phyloP scores from a whole-genome alignment of 2,888 invertebrate genomes.

The Himalopsyche anomala region DNA sequence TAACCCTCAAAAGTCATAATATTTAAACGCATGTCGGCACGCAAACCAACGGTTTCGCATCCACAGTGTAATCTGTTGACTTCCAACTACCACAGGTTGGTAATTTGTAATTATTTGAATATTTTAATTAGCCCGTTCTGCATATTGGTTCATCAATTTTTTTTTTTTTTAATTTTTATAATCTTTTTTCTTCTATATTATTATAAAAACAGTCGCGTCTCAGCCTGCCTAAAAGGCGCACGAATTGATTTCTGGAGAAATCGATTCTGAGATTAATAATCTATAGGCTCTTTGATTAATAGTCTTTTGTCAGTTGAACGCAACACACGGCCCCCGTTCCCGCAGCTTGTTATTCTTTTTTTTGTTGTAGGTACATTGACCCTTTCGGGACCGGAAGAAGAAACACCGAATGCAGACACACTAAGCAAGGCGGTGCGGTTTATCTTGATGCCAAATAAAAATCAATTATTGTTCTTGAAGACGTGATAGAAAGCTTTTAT shows the following conservation, averaged over 20 bases:
- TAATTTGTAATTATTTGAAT: slow-evolving; percentile 64
- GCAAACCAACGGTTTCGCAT: slow-evolving; percentile 8
- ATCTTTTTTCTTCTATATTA: slow-evolving; percentile 8
- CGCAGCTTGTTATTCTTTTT: not conserved
- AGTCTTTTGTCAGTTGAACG: slow-evolving; percentile 17
- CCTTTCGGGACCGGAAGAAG: not conserved
- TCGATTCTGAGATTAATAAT: slow-evolving; percentile 30
- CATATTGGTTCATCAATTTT: slow-evolving; percentile 21
- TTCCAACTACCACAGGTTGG: slow-evolving; percentile 41
- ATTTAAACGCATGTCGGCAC: not conserved
- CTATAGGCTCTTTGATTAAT: slow-evolving; percentile 34
- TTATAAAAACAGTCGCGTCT: slow-evolving; percentile 20
- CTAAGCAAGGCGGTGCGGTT: not conserved
- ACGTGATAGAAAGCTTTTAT: too few species aligned
- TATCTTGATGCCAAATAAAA: not conserved
- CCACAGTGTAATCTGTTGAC: slow-evolving; percentile 45
- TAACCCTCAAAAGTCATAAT: too few species aligned
- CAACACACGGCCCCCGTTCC: not conserved
- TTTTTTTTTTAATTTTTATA: slow-evolving; percentile 23
- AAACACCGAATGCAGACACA: not conserved
- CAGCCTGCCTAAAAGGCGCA: not conserved
- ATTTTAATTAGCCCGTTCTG: slow-evolving; percentile 59
- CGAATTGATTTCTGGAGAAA: slow-evolving; percentile 16
- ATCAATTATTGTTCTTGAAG: too few species aligned
- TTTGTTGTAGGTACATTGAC: not conserved